Percentiles rank a stretch among this genome's conserved stretches.
Conservation (phyloP, 2,888 invertebrate genomes). For the Melinaea marsaeus region DNA sequence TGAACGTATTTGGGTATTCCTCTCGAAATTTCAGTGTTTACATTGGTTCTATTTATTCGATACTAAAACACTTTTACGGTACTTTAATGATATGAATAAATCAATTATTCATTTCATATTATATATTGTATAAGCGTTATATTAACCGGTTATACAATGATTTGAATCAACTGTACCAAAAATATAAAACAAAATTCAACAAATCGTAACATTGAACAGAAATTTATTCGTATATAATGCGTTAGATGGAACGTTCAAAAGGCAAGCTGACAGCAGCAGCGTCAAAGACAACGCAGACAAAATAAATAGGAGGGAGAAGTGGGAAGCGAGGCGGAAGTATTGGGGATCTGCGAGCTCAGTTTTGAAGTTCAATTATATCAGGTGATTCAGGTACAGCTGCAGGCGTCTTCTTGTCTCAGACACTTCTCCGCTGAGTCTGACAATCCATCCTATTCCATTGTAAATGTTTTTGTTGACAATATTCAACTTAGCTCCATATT, state of each 20-base stretch:
- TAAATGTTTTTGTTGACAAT: conserved; percentile 4
- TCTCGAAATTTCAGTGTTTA: conserved; percentile 31
- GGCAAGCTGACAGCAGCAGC: conserved; percentile 58
- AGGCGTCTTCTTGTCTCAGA: conserved; percentile 22
- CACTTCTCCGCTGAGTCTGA: conserved; percentile 4
- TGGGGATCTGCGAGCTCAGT: conserved; percentile 73
- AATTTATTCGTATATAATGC: conserved; percentile 71
- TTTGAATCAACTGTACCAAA: too few relatives aligned
- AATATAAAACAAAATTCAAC: conserved; percentile 27
- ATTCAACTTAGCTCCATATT: too few relatives aligned
- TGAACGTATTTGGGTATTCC: conserved; percentile 62
- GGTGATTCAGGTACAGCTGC: conserved; percentile 52
- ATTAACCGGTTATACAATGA: too few relatives aligned
- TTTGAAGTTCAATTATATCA: conserved; percentile 79
- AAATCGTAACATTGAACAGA: conserved; percentile 53
- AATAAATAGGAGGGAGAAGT: conserved; percentile 68
- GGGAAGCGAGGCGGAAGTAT: conserved; percentile 72
- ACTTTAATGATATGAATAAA: not conserved
- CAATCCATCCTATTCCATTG: not conserved
- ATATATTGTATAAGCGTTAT: too few relatives aligned
- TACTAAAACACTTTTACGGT: conserved; percentile 1
- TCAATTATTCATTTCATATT: too few relatives aligned
- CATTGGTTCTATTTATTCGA: conserved; percentile 4
- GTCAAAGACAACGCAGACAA: conserved; percentile 72
- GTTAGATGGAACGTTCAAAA: conserved; percentile 67